Evolutionary conservation across 2,113 vertebrate genomes (phyloP).

Genomic region (Osmerus mordax): DNA sequence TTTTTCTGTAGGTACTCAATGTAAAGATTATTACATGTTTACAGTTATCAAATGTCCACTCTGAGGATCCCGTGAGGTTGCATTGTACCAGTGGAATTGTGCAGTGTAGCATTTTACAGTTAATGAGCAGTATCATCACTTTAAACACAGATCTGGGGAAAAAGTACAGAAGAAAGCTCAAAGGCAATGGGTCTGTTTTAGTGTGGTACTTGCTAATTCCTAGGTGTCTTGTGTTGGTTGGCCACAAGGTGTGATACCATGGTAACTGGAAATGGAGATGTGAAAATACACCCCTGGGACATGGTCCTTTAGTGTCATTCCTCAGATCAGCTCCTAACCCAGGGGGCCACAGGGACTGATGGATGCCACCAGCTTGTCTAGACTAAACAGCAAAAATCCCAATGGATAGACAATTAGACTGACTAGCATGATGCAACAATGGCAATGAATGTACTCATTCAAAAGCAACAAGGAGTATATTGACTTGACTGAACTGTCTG

Average conservation of each 20-base stretch:
- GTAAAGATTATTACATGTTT: too few species aligned
- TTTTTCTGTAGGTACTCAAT: too few species aligned
- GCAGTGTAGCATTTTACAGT: too few species aligned
- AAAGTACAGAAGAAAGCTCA: background rate
- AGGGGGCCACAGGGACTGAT: conserved; percentile 27
- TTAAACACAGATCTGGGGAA: background rate
- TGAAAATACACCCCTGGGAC: conserved; percentile 31
- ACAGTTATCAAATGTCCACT: too few species aligned
- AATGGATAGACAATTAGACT: conserved; percentile 51
- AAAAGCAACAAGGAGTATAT: background rate
- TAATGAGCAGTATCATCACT: background rate
- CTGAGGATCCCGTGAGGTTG: too few species aligned
- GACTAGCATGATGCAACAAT: conserved; percentile 66
- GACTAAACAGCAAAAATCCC: conserved; percentile 52
- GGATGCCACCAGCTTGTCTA: conserved; percentile 64
- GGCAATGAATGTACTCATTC: conserved; percentile 49
- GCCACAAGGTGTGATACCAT: conserved; percentile 60
- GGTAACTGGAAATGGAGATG: conserved; percentile 64
- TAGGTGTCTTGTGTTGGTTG: background rate
- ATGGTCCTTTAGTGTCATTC: conserved; percentile 27
- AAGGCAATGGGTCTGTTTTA: background rate
- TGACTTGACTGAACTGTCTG: too few species aligned
- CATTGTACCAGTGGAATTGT: too few species aligned
- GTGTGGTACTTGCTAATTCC: background rate
- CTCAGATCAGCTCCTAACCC: conserved; percentile 31